Conservation (phyloP, 2,888 invertebrate species). For the Drosophila pseudotalamancana region DNA sequence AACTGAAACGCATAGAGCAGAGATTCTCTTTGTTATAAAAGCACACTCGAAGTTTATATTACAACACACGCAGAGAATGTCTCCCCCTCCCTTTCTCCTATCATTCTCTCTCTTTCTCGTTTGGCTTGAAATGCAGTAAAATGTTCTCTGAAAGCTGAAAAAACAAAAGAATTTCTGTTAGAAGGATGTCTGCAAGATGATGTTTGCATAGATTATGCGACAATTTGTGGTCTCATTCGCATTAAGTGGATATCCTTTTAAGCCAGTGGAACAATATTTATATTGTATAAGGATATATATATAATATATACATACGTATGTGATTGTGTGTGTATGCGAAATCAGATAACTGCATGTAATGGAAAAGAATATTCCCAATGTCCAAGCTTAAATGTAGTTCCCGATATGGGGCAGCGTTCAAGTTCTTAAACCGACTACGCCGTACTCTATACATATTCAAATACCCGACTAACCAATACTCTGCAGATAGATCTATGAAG, state of each 20-base stretch:
- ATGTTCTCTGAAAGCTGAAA: conserved; percentile 9
- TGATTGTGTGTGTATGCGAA: background rate
- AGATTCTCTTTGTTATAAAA: background rate
- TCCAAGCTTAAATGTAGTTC: too few relatives aligned
- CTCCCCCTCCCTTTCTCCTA: background rate
- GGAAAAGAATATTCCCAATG: background rate
- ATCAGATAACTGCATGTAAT: background rate
- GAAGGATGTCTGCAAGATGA: background rate
- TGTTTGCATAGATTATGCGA: conserved; percentile 3
- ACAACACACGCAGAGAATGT: background rate
- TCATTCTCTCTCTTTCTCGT: background rate
- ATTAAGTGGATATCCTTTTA: background rate
- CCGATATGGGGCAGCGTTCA: too few relatives aligned
- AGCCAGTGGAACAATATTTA: background rate
- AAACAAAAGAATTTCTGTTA: conserved; percentile 4
- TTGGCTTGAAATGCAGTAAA: background rate
- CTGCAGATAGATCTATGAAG: too few relatives aligned
- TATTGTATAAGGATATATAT: too few relatives aligned
- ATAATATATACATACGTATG: too few relatives aligned
- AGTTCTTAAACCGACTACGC: too few relatives aligned
- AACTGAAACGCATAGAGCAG: background rate
- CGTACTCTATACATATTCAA: too few relatives aligned
- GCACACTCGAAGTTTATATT: background rate
- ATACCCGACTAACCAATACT: too few relatives aligned
- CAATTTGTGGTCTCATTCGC: background rate